Base-by-base conservation (phyloP, 2,113 vertebrate species). In the Eolophus roseicapilla region DNA sequence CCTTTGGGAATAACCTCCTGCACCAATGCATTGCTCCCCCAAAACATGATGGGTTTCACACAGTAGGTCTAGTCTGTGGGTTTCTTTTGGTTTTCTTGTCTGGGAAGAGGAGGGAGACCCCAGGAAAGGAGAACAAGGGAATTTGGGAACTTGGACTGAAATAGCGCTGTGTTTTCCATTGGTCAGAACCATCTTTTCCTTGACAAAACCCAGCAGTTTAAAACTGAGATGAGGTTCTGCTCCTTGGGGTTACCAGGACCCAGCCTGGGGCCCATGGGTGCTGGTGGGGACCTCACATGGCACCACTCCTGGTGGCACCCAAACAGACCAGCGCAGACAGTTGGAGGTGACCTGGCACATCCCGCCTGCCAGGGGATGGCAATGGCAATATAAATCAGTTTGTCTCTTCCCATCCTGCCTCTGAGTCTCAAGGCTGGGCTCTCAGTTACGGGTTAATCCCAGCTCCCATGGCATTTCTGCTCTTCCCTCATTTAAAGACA, bases 341-440 rank as follows among this genome's bases (percentile, higher is more conserved):
- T 1, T 6, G 12, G 41, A 14, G 29, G 6, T 21, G 4, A 13
- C 10, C 27, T 24, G 2, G 4, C 13, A 44, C 71, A 20, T 3
- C 29, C 46, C 4, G 5, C 28, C 17, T 4, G 5, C 44, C 41
- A 16, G 47, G 44, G 31, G 28, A 20, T 3, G 5, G 49, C 29
- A 27, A 33, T 24, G 57, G 57, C 57, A 24, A 24, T 59, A 15
- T 24, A 7, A 35, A 24, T 24, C 57, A 35, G 21, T 59, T 24
- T 59, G 33, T 16, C 57, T 24, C 57, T 59, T 35, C 33, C 57
- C 21, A 24, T 59, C 57, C 57, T 27, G 5, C 18, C 41, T 19
- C 43, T 35, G 1, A 31, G 3, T 17, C 18, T 6, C 1, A 1
- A 1, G 44, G 46, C 27, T 19, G 49, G 17, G 11, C 0, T 1